Conservation (phyloP, 2,888 invertebrate genomes). For the Meganola albula region DNA sequence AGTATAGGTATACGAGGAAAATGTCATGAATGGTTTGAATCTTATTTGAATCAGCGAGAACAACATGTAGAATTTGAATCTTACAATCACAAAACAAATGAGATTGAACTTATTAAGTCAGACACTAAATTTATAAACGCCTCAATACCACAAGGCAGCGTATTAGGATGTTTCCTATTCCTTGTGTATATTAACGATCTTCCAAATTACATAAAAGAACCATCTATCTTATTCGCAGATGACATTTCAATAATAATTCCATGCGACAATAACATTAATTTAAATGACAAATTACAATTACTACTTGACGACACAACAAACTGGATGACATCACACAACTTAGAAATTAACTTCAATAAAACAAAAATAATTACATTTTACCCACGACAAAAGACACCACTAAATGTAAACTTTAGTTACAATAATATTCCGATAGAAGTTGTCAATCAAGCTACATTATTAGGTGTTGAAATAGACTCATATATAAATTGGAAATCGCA, state of each 20-base stretch:
- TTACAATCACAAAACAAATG: not conserved
- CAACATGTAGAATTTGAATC: not conserved
- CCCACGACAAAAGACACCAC: not conserved
- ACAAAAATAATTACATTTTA: not conserved
- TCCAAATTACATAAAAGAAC: slow-evolving; percentile 1
- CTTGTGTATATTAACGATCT: slow-evolving; percentile 9
- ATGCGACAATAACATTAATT: not conserved
- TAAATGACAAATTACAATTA: not conserved
- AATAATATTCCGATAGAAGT: too few relatives aligned
- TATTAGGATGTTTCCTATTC: slow-evolving; percentile 9
- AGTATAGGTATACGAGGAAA: too few relatives aligned
- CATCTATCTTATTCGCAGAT: slow-evolving; percentile 3
- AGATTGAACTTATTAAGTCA: not conserved
- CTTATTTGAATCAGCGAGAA: too few relatives aligned
- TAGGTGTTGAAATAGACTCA: too few relatives aligned
- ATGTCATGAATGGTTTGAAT: too few relatives aligned
- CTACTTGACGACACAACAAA: not conserved
- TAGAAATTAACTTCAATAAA: slow-evolving; percentile 1
- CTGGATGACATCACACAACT: slow-evolving; percentile 3
- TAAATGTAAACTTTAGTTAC: too few relatives aligned
- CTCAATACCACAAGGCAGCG: slow-evolving; percentile 10
- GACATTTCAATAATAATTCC: not conserved
- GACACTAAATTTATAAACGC: not conserved
- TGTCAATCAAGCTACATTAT: too few relatives aligned
- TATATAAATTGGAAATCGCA: too few relatives aligned